Evolutionary conservation across 2,797 vertebrate genomes (phyloP), one percentile per base, ranked within the genome.

Genomic region (Bradypodion pumilum): DNA sequence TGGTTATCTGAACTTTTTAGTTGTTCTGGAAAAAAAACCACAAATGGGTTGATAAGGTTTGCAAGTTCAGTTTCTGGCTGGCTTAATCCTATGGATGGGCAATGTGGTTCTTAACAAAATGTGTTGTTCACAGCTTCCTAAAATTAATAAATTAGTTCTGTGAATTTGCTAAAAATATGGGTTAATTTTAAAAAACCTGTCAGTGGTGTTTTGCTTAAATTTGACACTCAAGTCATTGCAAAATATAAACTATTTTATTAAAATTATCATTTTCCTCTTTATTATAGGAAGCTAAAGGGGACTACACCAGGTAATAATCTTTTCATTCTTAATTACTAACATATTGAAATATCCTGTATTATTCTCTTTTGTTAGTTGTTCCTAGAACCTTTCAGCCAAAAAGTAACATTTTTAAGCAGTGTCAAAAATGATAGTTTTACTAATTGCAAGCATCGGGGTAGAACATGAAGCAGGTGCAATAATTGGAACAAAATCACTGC

Each of bases 221-320:
- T 66, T 70, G 32, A 59, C 29, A n/a, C 29, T 19, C 5, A 23
- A 87, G 60, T 78, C 65, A 88, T 82, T 89, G 69, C 12, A 70
- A 52, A 89, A 88, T 81, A 87, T 86, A 82, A 76, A 74, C 0
- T 80, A 82, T 32, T 87, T 92, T n/a, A n/a, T 88, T 94, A 81
- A 94, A 86, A 93, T 89, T 90, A 79, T 91, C 88, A 84, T 85
- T 91, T 32, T 88, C 63, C 65, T 90, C 84, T 90, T 89, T 90
- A 91, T 96, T 96, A 83, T 86, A 99, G 98, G 98, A 99, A 95
- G 96, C 97, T 66, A 98, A 98, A 93, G 98, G 98, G 85, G 97
- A 98, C 96, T 98, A 96, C 87, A 95, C 93, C 94, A 97, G 96
- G 96, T 97, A 97, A 96, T 85, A 86, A 90, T 87, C 0, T 83